These are phyloP conservation scores for Drepanosiphum platanoidis DNA, from an alignment of 2,888 invertebrate species.

Conservation along the genomic window DNA sequence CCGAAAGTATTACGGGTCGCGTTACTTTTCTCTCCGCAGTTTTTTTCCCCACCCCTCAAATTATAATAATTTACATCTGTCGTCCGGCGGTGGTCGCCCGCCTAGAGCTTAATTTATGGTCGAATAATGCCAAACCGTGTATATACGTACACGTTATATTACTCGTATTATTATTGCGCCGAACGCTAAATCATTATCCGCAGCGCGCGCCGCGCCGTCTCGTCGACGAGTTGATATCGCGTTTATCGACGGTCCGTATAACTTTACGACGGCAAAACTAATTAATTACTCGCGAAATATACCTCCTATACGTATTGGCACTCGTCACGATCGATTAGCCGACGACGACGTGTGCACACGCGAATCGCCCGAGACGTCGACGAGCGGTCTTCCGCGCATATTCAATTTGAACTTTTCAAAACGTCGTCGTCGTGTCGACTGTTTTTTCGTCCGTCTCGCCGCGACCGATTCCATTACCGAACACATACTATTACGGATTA, in stretches of 20 bases:
- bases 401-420: no score
- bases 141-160: no score
- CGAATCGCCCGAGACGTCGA: no score
- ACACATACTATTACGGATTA: no score
- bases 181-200: not conserved
- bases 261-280: not conserved
- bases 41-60: not conserved
- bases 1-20: not conserved
- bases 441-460: no score
- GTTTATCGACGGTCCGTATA: not conserved
- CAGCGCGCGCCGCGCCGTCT: no score
- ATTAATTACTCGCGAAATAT: not conserved
- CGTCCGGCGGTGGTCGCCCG: not conserved
- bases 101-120: not conserved
- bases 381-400: no score
- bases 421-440: no score
- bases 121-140: not conserved
- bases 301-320: no score
- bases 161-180: no score
- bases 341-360: not conserved
- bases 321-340: not conserved
- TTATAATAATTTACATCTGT: not conserved
- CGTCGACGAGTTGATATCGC: not conserved
- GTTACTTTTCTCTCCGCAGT: conserved; percentile 1
- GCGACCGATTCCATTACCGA: no score